Evolutionary conservation across 2,797 vertebrate species (phyloP).

Genomic region (Luscinia luscinia): DNA sequence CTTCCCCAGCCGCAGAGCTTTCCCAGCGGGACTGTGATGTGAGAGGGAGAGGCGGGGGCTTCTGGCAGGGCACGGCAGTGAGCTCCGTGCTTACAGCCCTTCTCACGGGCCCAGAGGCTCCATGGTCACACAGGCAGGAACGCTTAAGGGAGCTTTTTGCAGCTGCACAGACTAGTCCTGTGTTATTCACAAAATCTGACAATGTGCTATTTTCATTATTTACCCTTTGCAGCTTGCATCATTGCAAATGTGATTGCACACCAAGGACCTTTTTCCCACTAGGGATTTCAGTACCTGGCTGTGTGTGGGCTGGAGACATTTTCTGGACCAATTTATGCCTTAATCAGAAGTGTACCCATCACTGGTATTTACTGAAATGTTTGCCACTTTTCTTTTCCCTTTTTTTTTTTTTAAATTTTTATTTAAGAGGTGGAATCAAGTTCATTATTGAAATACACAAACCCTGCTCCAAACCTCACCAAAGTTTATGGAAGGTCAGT

Average conservation of each 20-base stretch:
- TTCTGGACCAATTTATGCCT: not conserved
- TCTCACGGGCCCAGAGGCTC: rapidly evolving
- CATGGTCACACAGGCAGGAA: rapidly evolving
- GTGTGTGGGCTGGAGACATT: not conserved
- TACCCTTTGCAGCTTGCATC: not conserved
- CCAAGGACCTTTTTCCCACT: not conserved
- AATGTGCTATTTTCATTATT: not conserved
- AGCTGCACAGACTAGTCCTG: not conserved
- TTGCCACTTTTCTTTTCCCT: not conserved
- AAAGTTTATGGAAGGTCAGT: not conserved
- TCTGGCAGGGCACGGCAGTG: rapidly evolving
- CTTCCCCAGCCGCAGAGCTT: not conserved
- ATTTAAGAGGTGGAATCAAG: not conserved
- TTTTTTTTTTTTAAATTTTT: no score
- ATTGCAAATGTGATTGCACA: not conserved
- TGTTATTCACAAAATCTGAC: not conserved
- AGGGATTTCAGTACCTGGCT: not conserved
- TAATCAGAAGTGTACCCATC: not conserved
- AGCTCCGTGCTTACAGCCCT: not conserved
- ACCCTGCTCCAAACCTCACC: not conserved
- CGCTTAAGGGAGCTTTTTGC: not conserved
- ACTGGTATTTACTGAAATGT: not conserved
- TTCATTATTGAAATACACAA: not conserved
- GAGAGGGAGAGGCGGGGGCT: not conserved
- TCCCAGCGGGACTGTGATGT: not conserved